Base-by-base conservation (phyloP, 2,113 vertebrate genomes). In the Puma concolor region DNA sequence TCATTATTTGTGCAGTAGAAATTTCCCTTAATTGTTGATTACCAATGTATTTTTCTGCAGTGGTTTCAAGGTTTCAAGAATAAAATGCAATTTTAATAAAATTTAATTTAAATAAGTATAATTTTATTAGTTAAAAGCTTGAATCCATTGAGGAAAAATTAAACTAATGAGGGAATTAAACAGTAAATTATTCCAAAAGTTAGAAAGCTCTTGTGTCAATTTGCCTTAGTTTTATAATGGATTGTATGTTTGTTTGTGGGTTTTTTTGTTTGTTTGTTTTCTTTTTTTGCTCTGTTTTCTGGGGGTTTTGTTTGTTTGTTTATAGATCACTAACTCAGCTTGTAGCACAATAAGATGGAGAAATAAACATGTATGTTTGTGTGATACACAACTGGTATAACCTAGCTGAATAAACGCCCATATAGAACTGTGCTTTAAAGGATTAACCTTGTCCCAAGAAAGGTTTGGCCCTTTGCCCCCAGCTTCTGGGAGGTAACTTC, bases 91-190 rank as follows among this genome's bases (percentile, higher is more conserved):
- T 57, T 89, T 74, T 82, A 74, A 67, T 60, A 94, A 94, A 80
- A 71, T 71, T 38, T 36, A 69, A 76, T 76, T 29, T 76, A 76
- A 29, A 48, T 48, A 44, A 48, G 41, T 48, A 8, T 48, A 77
- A 52, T 52, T 83, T 66, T 84, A 91, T 93, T 97, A 74, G 54
- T 76, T 74, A 36, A 90, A 87, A 94, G 12, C 27, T 92, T 95
- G 31, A 79, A 82, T 19, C 19, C 44, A 94, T 23, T 92, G 50
- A 23, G 83, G 44, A 92, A 87, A 84, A 92, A 77, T 64, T 25
- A 60, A 76, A 79, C 48, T 2, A 92, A 48, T 92, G 25, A 90
- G 38, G 2, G 4, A 89, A 84, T 66, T 38, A 71, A 33, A 19
- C 4, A 33, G 13, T 44, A 74, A 87, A 80, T 52, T 77, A 33